Conservation (phyloP, 2,888 invertebrate species). For the Ichneumon xanthorius region DNA sequence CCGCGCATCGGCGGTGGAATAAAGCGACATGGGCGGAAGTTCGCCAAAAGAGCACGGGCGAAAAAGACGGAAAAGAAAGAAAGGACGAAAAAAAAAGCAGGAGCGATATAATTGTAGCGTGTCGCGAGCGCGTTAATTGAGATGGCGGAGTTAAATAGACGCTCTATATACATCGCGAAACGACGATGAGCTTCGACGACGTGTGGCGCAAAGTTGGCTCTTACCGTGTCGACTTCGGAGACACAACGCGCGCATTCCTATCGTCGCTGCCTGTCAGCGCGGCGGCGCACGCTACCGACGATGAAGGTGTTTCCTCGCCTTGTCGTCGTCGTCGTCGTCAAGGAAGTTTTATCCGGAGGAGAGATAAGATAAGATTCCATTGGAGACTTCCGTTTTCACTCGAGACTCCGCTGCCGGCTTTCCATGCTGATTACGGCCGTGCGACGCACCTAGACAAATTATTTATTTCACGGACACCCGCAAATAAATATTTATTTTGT, state of each 20-base stretch:
- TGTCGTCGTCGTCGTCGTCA: constrained; percentile 22
- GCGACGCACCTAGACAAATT: too few species aligned
- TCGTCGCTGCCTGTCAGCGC: constrained; percentile 15
- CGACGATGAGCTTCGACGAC: constrained; percentile 30
- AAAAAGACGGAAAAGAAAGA: constrained; percentile 19
- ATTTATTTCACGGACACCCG: too few species aligned
- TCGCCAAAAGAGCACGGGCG: constrained; percentile 4
- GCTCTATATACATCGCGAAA: constrained; percentile 10
- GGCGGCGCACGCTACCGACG: constrained; percentile 20
- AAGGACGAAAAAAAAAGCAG: neutral
- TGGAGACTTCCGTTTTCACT: constrained; percentile 52
- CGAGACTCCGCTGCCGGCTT: constrained; percentile 5
- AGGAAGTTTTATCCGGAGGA: constrained; percentile 37
- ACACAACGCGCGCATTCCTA: constrained; percentile 24
- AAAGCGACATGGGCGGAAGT: neutral
- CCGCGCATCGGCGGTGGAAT: neutral
- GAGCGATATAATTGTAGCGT: constrained; percentile 52
- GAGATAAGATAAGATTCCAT: constrained; percentile 50
- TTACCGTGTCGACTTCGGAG: constrained; percentile 5
- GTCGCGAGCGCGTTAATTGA: constrained; percentile 59
- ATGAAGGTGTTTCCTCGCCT: constrained; percentile 39
- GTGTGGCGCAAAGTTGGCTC: constrained; percentile 7
- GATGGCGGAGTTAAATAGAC: constrained; percentile 46
- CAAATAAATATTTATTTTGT: too few species aligned
- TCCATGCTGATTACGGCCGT: constrained; percentile 15